Base-by-base conservation (phyloP, 1,140 invertebrate species). In the Kradibia gibbosae region DNA sequence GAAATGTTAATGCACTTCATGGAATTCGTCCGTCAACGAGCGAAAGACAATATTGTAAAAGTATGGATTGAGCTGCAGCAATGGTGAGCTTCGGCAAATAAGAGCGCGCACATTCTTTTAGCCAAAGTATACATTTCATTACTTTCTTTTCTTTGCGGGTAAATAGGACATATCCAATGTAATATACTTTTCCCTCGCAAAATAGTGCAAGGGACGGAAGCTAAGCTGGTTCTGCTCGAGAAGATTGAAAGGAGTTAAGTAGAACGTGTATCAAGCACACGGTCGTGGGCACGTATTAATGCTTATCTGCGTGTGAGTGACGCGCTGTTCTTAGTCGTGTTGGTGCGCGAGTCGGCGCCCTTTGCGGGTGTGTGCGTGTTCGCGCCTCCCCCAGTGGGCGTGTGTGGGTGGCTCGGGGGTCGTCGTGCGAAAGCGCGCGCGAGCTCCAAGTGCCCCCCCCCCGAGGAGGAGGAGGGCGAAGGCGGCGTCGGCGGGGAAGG, bases 111-210 rank as follows among this genome's bases (percentile, higher is more conserved):
- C 1, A 17, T 74, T 31, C n/a, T 36, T 71, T 28, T 62, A 10
- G 2, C 55, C 10, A 22, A 25, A 57, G 11, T n/a, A 57, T 13
- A 57, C 36, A 39, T 45, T 71, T 17, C 31, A 71, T 70, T 31
- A 72, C 78, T 72, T 48, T n/a, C 50, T 72, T 72, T 22, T 3
- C 53, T 79, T n/a, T 28, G 25, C 50, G n/a, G 7, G 34, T n/a
- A 78, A 79, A 79, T 50, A 65, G 71, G 57, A 57, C 67, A 60
- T 65, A 65, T 80, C 71, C 57, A 55, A 48, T 20, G 71, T 74
- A 80, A 72, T 31, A 65, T 65, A 80, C 31, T 74, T 60, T 74
- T 65, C 70, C 25, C 70, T 48, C 50, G 31, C 78, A 73, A 73
- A 73, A 28, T 73, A 11, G 11, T 7, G 71, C 3, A 0, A 13